Evolutionary conservation across 1,140 invertebrate species (phyloP).

Genomic region (Meloidogyne exigua): DNA sequence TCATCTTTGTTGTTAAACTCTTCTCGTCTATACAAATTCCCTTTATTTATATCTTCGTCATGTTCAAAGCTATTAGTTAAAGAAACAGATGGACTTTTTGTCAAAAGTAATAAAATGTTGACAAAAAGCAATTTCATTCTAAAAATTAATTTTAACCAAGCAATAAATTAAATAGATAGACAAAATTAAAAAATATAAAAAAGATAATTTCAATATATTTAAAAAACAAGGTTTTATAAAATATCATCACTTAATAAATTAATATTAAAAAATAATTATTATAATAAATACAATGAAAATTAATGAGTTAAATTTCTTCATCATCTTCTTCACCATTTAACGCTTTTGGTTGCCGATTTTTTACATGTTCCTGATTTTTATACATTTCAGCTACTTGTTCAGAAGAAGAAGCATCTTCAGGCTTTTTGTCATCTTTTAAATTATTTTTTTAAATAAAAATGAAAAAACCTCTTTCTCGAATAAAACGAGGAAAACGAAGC

Average conservation of each 20-base stretch:
- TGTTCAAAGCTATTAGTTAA: background rate
- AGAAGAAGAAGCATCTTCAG: conserved; percentile 87
- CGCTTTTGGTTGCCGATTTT: conserved; percentile 70
- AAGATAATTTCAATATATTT: background rate
- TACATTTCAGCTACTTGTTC: conserved; percentile 77
- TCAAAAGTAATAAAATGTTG: background rate
- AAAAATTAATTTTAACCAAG: background rate
- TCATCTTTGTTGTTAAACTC: background rate
- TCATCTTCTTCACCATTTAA: conserved; percentile 29
- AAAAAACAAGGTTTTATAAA: too few species aligned
- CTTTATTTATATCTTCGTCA: background rate
- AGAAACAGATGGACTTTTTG: background rate
- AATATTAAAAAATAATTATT: too few species aligned
- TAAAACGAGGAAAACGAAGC: conserved; percentile 84
- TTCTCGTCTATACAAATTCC: background rate
- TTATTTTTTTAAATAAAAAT: conserved; percentile 68
- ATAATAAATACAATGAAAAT: too few species aligned
- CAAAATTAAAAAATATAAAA: background rate
- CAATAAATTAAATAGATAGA: background rate
- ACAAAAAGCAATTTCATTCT: background rate
- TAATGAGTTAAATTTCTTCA: conserved; percentile 16
- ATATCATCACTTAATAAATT: too few species aligned
- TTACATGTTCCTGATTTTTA: conserved; percentile 84
- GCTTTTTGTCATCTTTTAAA: conserved; percentile 87
- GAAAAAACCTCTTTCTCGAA: conserved; percentile 35